Base-by-base conservation (phyloP, 2,888 invertebrate genomes). In the Phlogophora meticulosa region DNA sequence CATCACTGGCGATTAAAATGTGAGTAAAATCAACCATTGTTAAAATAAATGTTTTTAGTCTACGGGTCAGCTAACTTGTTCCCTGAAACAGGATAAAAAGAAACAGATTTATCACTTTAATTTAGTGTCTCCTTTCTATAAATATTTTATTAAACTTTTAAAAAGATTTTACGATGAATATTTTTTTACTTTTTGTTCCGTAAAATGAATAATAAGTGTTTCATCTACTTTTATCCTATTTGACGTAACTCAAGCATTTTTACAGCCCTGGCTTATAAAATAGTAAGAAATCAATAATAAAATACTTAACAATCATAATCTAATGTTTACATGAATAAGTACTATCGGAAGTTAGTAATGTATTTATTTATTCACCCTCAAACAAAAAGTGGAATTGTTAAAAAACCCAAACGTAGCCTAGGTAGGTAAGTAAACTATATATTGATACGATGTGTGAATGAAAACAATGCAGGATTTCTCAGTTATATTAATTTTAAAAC, bases 1-100 rank as follows among this genome's bases (percentile, higher is more conserved):
- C 46, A 45, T 34, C 53, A 65, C 48, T 49, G 40, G 34, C 22
- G 15, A 55, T 53, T 38, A 80, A 69, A 78, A 80, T 78, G 80
- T 80, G 13, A 80, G 80, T 80, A 24, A 20, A 40, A 52, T 0
- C 15, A 4, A 20, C 1, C 2, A n/a, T 17, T 2, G 5, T 11
- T 15, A n/a, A 4, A 13, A 42, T 20, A 58, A 0, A 5, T 36
- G 9, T 15, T 56, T 49, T 49, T 1, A 10, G 10, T 4, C 36
- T 11, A 15, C 24, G 4, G 11, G 3, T 7, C 11, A 24, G 10
- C 0, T 13, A 13, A 4, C n/a, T n/a, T 11, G 2, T 13, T n/a
- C n/a, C n/a, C n/a, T n/a, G n/a, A n/a, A n/a, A n/a, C n/a, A n/a
- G n/a, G n/a, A n/a, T n/a, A n/a, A n/a, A n/a, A n/a, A n/a, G n/a